Conservation (phyloP, 2,113 vertebrate genomes). For the Halcyon senegalensis region DNA sequence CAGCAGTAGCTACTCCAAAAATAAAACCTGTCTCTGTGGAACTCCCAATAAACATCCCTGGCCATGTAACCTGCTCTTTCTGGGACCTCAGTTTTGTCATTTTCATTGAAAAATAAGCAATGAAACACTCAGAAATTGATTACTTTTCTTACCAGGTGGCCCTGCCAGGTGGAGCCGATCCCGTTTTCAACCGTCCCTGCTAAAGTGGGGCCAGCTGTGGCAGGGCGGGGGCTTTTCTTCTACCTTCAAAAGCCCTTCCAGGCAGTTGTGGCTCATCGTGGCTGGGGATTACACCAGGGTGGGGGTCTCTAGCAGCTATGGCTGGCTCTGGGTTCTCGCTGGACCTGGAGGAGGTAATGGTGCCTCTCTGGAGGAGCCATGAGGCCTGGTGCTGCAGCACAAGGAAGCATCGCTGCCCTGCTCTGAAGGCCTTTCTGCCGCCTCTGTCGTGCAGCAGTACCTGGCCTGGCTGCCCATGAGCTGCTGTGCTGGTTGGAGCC, state of each 20-base stretch:
- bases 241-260: background rate
- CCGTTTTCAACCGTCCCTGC: background rate
- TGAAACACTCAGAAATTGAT: background rate
- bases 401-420: accelerated
- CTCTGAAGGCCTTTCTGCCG: accelerated
- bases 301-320: accelerated
- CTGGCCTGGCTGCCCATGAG: accelerated
- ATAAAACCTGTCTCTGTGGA: background rate
- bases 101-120: background rate
- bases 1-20: background rate
- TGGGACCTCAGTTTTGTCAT: background rate
- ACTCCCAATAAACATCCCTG: background rate
- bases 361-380: accelerated
- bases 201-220: background rate
- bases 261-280: accelerated
- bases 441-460: accelerated
- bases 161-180: too few relatives aligned
- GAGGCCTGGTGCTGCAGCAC: background rate
- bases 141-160: background rate
- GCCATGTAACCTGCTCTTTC: background rate
- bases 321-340: too few relatives aligned
- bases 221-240: background rate
- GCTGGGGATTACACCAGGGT: background rate
- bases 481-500: background rate
- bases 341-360: background rate